Base-by-base conservation (phyloP, 2,888 invertebrate species). In the Pseudolycoriella hygida region DNA sequence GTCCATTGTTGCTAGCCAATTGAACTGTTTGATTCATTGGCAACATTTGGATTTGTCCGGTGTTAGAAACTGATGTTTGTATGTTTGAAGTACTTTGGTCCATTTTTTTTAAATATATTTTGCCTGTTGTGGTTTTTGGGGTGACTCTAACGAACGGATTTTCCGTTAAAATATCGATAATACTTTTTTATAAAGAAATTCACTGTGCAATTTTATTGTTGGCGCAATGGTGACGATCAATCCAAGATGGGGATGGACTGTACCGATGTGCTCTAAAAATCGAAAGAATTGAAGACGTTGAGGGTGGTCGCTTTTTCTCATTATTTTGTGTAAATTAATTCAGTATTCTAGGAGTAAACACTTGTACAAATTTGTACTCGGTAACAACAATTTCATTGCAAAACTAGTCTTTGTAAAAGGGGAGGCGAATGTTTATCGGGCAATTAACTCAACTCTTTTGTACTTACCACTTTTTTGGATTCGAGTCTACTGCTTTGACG, bases 391-490 rank as follows among this genome's bases (percentile, higher is more conserved):
- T 25, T 11, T 30, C 10, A 30, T 10, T 30, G n/a, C n/a, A n/a
- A 17, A 11, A 18, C 11, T 12, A 12, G 4, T 19, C 12, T 42
- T 12, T 42, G 25, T 34, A 34, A 34, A 12, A 34, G 15, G 15
- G 34, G n/a, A 34, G 30, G 8, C 12, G 5, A 14, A 6, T 18
- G 25, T 20, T 15, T 15, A 14, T 42, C 14, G 14, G 11, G 2
- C n/a, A 17, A 37, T 20, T 20, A 40, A 17, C 20, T 30, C 31
- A 40, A 30, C 34, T 47, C 39, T 44, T 18, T 40, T 32, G 10
- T 47, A 61, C 66, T 61, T 57, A 66, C 65, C 60, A 65, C 66
- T 65, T 65, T 65, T 45, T 65, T 65, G 8, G 60, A 54, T 52
- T 65, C 65, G 45, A 64, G 51, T 49, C 61, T 53, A n/a, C 60